Base-by-base conservation (phyloP, 2,797 vertebrate species). In the Eptatretus atami region DNA sequence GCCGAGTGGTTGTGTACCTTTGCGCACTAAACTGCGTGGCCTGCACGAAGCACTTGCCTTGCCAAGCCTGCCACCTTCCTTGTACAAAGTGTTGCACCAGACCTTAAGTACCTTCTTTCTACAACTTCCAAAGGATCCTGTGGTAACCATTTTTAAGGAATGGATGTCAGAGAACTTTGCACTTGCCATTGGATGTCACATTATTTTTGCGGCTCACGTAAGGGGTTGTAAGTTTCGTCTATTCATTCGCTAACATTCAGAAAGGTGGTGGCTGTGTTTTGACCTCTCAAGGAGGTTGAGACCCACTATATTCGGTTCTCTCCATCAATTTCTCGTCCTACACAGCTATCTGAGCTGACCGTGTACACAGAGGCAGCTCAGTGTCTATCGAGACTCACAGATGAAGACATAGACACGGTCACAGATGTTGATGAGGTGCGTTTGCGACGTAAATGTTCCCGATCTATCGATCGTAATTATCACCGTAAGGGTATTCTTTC, bases 301-400 rank as follows among this genome's bases (percentile, higher is more conserved):
- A 44, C 31, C 31, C 31, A 44, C 31, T 44, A 44, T 44, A 44
- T 44, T 44, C 31, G 31, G 31, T 44, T 44, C 31, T 44, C 31
- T 44, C 10, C 31, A 14, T 63, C 1, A n/a, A 53, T 64, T 55
- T 66, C 63, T 66, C 15, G 70, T 68, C 66, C 60, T 6, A 71
- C 74, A 60, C 65, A 94, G 87, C 79, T 76, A 64, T 61, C 63
- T 12, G 73, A 85, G 10, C 71, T 83, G 66, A 76, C 81, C 19
- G 66, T 85, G 52, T 94, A 90, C 63, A 68, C 80, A 10, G 70
- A 70, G 11, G 52, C 78, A 64, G 70, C 80, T 70, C 83, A 77
- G 66, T 95, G 87, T 71, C 75, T 95, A 65, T 88, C 81, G 2
- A 85, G 94, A 78, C 77, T 95, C 79, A 70, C 74, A 0, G 82